phyloP scores from a whole-genome alignment of 2,797 vertebrate species.

The Hyperoplus lanceolatus region DNA sequence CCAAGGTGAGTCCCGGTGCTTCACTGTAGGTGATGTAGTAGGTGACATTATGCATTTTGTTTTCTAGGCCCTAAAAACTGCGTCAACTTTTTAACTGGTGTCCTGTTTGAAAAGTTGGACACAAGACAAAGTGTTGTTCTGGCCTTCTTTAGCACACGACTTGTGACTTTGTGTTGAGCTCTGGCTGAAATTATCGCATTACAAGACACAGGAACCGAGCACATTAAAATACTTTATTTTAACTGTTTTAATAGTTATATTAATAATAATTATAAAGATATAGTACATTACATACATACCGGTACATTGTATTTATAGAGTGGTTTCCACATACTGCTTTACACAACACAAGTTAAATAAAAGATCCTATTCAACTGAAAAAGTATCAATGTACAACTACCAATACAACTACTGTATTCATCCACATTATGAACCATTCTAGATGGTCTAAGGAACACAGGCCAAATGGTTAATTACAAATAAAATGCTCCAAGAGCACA shows the following conservation, averaged over 20 bases:
- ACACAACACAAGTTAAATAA: slow-evolving; percentile 4
- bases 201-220: slow-evolving; percentile 39
- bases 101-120: slow-evolving; percentile 5
- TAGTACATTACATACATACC: too few relatives aligned
- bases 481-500: slow-evolving; percentile 61
- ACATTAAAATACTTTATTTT: slow-evolving; percentile 28
- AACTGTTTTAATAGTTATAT: slow-evolving; percentile 40
- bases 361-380: background rate
- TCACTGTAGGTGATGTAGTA: background rate
- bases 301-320: background rate
- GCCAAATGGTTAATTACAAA: slow-evolving; percentile 79
- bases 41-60: background rate
- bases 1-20: slow-evolving; percentile 10
- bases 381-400: slow-evolving; percentile 31
- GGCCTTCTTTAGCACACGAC: background rate
- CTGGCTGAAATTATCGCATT: slow-evolving; percentile 42
- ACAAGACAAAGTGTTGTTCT: background rate
- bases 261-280: background rate
- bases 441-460: slow-evolving; percentile 66
- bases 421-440: slow-evolving; percentile 67
- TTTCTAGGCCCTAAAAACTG: background rate
- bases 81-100: background rate
- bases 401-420: slow-evolving; percentile 73
- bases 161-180: background rate
- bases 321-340: background rate